Percentiles rank a stretch among this genome's conserved stretches.
phyloP scores from a whole-genome alignment of 2,888 invertebrate species.

The Zele albiditarsus region DNA sequence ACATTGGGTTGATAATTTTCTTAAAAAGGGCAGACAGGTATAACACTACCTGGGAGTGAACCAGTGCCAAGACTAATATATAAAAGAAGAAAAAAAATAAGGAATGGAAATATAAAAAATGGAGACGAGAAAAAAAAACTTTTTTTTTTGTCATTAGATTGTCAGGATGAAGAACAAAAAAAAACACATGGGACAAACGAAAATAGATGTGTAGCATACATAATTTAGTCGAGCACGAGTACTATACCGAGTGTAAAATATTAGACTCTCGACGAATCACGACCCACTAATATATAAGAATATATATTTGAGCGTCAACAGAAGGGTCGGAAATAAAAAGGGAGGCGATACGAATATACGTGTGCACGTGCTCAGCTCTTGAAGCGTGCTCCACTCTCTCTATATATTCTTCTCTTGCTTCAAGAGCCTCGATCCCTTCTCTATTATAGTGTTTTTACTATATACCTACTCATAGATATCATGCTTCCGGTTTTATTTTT shows the following conservation, averaged over 20 bases:
- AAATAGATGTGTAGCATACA: constrained; percentile 15
- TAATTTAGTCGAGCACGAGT: constrained; percentile 9
- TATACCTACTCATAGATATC: constrained; percentile 10
- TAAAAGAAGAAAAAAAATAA: background rate
- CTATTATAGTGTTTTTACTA: constrained; percentile 10
- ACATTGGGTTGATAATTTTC: background rate
- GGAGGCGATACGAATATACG: constrained; percentile 4
- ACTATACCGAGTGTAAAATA: constrained; percentile 10
- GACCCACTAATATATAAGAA: background rate
- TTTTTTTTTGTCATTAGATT: background rate
- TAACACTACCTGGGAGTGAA: background rate
- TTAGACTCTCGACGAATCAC: constrained; percentile 14
- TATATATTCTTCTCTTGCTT: background rate
- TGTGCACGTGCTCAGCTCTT: constrained; percentile 18
- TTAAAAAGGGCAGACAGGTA: background rate
- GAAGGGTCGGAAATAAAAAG: constrained; percentile 18
- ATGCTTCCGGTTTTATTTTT: constrained; percentile 40
- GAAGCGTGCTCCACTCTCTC: background rate
- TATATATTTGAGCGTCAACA: background rate
- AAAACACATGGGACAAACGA: background rate
- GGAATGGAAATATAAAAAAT: background rate
- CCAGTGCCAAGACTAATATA: background rate
- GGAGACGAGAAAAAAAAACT: background rate
- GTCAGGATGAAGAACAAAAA: background rate
- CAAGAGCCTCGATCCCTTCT: background rate